These are phyloP conservation scores for Gymnosoma rotundatum DNA, from an alignment of 2,888 invertebrate genomes.

Conservation along the genomic window DNA sequence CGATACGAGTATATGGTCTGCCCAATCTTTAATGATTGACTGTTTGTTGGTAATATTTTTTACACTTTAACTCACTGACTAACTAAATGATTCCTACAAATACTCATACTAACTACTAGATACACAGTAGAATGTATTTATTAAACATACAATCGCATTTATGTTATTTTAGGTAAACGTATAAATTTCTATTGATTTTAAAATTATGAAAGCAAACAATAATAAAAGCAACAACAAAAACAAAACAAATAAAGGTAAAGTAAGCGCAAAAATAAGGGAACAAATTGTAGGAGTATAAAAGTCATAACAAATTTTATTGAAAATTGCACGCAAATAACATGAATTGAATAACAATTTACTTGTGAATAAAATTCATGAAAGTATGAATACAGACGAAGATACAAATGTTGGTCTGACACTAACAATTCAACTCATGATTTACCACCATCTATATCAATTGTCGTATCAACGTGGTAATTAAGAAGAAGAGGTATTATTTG, in stretches of 20 bases:
- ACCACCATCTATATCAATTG: constrained; percentile 46
- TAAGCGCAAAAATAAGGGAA: constrained; percentile 44
- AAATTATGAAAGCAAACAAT: constrained; percentile 81
- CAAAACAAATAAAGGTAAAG: constrained; percentile 42
- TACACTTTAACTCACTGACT: constrained; percentile 26
- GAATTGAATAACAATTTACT: constrained; percentile 66
- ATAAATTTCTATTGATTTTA: constrained; percentile 82
- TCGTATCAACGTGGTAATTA: constrained; percentile 46
- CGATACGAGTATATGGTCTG: background rate
- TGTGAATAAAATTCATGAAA: constrained; percentile 37
- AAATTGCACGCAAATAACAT: constrained; percentile 69
- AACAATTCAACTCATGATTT: constrained; percentile 27
- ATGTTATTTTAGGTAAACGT: constrained; percentile 72
- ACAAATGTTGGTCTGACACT: constrained; percentile 1
- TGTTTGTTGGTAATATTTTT: background rate
- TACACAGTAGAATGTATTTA: constrained; percentile 1
- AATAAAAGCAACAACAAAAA: constrained; percentile 38
- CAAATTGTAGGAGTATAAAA: constrained; percentile 63
- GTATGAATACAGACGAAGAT: constrained; percentile 1
- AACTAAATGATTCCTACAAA: constrained; percentile 34
- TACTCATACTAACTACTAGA: constrained; percentile 16
- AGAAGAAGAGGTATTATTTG: constrained; percentile 44
- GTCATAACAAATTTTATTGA: constrained; percentile 60
- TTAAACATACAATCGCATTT: constrained; percentile 12
- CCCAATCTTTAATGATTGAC: constrained; percentile 15